Evolutionary conservation across 2,888 invertebrate species (phyloP).

Genomic region (Apodemia zela): DNA sequence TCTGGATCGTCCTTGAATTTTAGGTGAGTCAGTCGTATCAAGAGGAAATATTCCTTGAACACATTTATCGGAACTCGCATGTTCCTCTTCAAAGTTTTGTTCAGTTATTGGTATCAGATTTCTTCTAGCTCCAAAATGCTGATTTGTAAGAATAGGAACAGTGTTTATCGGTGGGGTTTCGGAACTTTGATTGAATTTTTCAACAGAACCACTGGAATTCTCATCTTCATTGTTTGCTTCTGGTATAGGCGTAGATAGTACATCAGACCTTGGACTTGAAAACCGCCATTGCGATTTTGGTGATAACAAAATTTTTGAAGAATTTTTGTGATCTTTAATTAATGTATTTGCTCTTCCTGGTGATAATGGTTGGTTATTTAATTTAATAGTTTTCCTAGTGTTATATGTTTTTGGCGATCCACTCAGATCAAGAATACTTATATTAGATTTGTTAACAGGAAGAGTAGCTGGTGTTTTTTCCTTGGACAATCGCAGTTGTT

Average conservation of each 20-base stretch:
- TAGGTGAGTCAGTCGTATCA: constrained; percentile 55
- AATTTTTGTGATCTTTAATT: constrained; percentile 74
- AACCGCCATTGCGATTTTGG: constrained; percentile 87
- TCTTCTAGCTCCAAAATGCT: constrained; percentile 71
- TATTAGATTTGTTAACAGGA: constrained; percentile 62
- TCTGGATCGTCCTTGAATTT: constrained; percentile 56
- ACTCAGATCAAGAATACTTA: constrained; percentile 85
- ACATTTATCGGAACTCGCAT: constrained; percentile 44
- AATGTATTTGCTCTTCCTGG: constrained; percentile 77
- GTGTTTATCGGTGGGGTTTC: constrained; percentile 61
- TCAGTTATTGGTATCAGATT: constrained; percentile 69
- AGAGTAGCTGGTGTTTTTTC: constrained; percentile 67
- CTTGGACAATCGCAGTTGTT: constrained; percentile 86
- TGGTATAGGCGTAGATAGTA: constrained; percentile 91
- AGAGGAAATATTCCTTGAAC: constrained; percentile 72
- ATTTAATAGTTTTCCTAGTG: constrained; percentile 80
- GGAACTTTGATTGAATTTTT: constrained; percentile 66
- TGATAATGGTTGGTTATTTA: constrained; percentile 71
- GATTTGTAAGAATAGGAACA: constrained; percentile 69
- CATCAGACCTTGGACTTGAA: constrained; percentile 88
- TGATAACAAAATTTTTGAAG: constrained; percentile 83
- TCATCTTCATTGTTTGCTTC: constrained; percentile 91
- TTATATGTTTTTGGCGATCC: constrained; percentile 86
- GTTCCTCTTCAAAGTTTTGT: constrained; percentile 50
- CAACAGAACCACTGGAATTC: constrained; percentile 81